Evolutionary conservation across 2,797 vertebrate genomes (phyloP).

Genomic region (Crenichthys baileyi): DNA sequence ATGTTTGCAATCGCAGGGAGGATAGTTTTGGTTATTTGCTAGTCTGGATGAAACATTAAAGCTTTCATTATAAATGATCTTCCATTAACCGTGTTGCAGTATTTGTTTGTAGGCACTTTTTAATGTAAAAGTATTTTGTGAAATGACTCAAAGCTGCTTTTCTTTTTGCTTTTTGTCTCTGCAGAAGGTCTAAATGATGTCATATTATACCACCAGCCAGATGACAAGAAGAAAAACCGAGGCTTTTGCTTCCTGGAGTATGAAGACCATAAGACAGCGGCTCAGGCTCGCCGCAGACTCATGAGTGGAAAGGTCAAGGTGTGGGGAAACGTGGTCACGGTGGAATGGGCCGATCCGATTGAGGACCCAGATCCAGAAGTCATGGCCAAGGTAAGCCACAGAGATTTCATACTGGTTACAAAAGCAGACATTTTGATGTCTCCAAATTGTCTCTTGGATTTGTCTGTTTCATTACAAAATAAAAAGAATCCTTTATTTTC

Average conservation of each 20-base stretch:
- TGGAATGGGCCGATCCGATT: constrained; percentile 99
- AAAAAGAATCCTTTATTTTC: neutral
- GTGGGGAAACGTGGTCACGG: constrained; percentile 98
- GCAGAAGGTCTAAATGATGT: constrained; percentile 99
- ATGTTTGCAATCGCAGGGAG: neutral
- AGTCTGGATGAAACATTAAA: neutral
- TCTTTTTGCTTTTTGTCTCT: constrained; percentile 31
- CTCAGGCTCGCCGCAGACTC: constrained; percentile 95
- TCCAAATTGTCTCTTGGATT: neutral
- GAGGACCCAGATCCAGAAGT: constrained; percentile 99
- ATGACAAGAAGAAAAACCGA: constrained; percentile 98
- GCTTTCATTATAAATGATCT: neutral
- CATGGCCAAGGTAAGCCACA: constrained; percentile 93
- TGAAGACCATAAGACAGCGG: constrained; percentile 99
- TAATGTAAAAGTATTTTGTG: neutral
- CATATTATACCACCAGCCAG: constrained; percentile 98
- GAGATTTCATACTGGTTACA: neutral
- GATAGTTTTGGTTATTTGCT: neutral
- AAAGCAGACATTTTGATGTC: neutral
- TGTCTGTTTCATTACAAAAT: neutral
- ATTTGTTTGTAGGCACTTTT: neutral
- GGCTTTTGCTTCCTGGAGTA: constrained; percentile 99
- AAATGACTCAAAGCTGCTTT: neutral
- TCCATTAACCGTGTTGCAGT: neutral
- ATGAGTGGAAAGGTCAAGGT: constrained; percentile 99